Evolutionary conservation across 2,797 vertebrate genomes (phyloP).

Genomic region (Gallinago nigripennis): DNA sequence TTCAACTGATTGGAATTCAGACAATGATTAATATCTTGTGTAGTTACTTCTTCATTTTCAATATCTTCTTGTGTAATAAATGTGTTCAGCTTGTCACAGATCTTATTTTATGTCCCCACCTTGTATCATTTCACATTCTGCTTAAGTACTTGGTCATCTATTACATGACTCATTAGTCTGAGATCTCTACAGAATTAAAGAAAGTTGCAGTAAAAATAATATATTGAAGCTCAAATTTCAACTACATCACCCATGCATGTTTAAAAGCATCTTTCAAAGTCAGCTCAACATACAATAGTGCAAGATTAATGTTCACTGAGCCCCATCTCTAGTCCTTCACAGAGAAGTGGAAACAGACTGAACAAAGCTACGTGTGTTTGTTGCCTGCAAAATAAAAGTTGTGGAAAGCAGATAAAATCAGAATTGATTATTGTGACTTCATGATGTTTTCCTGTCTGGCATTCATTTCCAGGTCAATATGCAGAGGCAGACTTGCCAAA

Average conservation of each 20-base stretch:
- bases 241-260: slow-evolving; percentile 74
- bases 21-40: slow-evolving; percentile 68
- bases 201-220: slow-evolving; percentile 79
- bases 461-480: neutral
- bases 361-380: slow-evolving; percentile 28
- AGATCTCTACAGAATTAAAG: slow-evolving; percentile 76
- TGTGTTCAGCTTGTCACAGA: slow-evolving; percentile 74
- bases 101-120: slow-evolving; percentile 73
- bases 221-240: slow-evolving; percentile 75
- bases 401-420: slow-evolving; percentile 13
- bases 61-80: slow-evolving; percentile 71
- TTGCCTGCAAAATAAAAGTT: slow-evolving; percentile 28
- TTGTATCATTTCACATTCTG: slow-evolving; percentile 76
- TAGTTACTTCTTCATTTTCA: slow-evolving; percentile 71
- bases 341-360: neutral
- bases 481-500: neutral
- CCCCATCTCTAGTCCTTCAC: slow-evolving; percentile 36
- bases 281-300: slow-evolving; percentile 56
- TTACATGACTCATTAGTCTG: slow-evolving; percentile 79
- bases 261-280: slow-evolving; percentile 77
- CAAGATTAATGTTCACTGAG: slow-evolving; percentile 49
- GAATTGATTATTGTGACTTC: neutral
- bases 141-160: slow-evolving; percentile 76
- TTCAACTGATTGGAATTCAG: slow-evolving; percentile 56
- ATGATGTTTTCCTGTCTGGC: neutral